Evolutionary conservation across 2,113 vertebrate genomes (phyloP).

Genomic region (Oxyruncus cristatus): DNA sequence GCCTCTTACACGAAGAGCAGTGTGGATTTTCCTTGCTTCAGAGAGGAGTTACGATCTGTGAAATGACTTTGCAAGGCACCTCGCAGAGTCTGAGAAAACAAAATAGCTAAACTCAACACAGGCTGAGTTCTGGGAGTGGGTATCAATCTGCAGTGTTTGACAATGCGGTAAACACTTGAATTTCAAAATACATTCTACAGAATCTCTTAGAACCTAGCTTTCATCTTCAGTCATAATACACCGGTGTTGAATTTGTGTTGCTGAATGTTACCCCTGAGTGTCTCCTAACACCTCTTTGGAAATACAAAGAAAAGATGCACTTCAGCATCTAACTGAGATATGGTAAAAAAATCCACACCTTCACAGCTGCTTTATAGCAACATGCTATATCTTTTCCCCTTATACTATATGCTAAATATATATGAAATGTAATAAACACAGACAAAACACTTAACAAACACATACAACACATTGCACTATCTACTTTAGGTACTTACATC

Average conservation of each 20-base stretch:
- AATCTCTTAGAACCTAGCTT: background rate
- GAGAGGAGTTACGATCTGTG: background rate
- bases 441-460: background rate
- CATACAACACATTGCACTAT: background rate
- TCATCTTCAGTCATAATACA: background rate
- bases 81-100: background rate
- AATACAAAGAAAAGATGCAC: background rate
- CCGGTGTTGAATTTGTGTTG: background rate
- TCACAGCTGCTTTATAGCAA: background rate
- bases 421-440: background rate
- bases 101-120: background rate
- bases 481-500: constrained; percentile 18
- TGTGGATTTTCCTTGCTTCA: background rate
- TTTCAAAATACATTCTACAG: background rate
- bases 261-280: background rate
- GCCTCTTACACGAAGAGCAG: background rate
- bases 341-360: background rate
- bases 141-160: background rate
- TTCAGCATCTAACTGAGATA: background rate
- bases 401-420: background rate
- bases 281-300: background rate
- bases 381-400: background rate
- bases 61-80: background rate
- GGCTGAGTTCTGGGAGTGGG: background rate
- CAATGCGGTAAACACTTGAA: background rate